Evolutionary conservation across 2,888 invertebrate genomes (phyloP).

Genomic region (Mongoloraphidia duomilia): DNA sequence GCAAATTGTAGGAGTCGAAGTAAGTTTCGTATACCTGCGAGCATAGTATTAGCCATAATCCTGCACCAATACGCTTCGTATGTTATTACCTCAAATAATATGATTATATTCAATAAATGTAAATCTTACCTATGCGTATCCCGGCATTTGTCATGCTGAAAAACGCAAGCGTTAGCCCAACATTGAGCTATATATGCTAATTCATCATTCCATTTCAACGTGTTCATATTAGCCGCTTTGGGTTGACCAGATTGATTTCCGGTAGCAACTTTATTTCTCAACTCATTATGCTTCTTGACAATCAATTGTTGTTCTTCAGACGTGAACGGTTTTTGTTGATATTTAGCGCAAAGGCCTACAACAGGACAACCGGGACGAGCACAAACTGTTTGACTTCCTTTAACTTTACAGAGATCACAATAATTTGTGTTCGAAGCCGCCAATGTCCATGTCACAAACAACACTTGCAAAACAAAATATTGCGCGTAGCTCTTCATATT

Average conservation of each 20-base stretch:
- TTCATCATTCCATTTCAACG: conserved; percentile 1
- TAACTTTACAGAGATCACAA: background rate
- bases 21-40: too few relatives aligned
- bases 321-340: background rate
- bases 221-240: background rate
- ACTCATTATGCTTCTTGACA: background rate
- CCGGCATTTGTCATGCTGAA: background rate
- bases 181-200: conserved; percentile 5
- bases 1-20: too few relatives aligned
- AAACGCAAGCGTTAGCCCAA: conserved; percentile 5
- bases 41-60: too few relatives aligned
- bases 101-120: too few relatives aligned
- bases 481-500: too few relatives aligned
- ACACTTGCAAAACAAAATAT: too few relatives aligned
- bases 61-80: too few relatives aligned
- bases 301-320: background rate
- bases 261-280: background rate
- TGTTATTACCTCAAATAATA: too few relatives aligned
- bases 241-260: background rate
- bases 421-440: background rate
- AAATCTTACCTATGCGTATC: background rate
- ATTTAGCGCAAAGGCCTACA: background rate
- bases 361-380: background rate
- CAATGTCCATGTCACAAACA: too few relatives aligned
- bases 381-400: background rate